phyloP scores from a whole-genome alignment of 1,140 invertebrate species.

The Amyelois transitella region DNA sequence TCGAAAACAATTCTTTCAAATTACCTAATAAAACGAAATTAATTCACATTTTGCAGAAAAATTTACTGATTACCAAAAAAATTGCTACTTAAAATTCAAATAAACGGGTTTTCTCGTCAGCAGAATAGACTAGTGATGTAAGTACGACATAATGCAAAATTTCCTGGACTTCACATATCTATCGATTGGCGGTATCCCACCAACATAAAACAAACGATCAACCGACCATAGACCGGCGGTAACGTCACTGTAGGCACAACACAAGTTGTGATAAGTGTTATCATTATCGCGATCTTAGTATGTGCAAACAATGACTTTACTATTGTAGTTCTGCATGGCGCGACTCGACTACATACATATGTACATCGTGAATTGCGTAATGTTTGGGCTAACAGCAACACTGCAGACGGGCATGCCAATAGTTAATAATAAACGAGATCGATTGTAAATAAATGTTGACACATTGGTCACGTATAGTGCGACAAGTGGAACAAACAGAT shows the following conservation, averaged over 20 bases:
- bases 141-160: not conserved
- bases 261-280: not conserved
- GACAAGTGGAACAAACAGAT: not conserved
- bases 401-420: not conserved
- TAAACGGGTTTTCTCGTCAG: no score
- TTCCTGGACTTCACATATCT: not conserved
- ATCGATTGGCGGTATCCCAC: not conserved
- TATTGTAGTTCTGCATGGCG: not conserved
- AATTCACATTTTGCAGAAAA: no score
- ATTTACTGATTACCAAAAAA: no score
- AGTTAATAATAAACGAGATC: not conserved
- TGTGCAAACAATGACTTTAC: not conserved
- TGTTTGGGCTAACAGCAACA: not conserved
- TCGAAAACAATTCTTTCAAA: no score
- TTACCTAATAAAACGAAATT: no score
- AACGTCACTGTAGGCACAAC: not conserved
- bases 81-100: not conserved
- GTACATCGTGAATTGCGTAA: not conserved
- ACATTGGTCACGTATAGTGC: not conserved
- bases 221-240: not conserved
- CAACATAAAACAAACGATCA: not conserved
- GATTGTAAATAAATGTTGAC: not conserved
- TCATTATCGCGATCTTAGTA: not conserved
- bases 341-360: not conserved
- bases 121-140: no score